Evolutionary conservation across 2,888 invertebrate species (phyloP), one percentile per base, ranked within the genome.

Genomic region (Autographa gamma): DNA sequence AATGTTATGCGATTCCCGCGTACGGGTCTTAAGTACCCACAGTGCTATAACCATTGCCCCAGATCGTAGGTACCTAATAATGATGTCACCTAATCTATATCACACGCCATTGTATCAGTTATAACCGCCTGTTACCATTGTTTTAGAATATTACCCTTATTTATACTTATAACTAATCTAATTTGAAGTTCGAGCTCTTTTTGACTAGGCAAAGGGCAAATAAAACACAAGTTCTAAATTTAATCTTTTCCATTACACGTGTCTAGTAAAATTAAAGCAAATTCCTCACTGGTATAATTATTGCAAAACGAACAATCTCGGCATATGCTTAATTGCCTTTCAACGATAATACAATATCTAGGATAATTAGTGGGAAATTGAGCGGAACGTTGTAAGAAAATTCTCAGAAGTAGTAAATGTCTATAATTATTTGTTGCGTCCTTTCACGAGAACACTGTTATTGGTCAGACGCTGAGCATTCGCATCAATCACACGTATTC

Each of bases 41-140:
- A 60, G 66, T 41, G 73, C 73, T 54, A 73, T 78, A 78, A 79
- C 77, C 76, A 38, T 81, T 82, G 76, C 31, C 73, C 83, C 72
- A 77, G 69, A 82, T 80, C 58, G 69, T 66, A 59, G 66, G 60
- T 70, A 64, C 65, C 63, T 64, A 74, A 65, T 79, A 80, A 81
- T 84, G 83, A 85, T 82, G 80, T 84, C 85, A 85, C 74, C 78
- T 83, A 83, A 85, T 85, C 81, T 81, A 71, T 80, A 80, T 77
- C 70, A 73, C 85, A 80, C 59, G 60, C 75, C 56, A 64, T 64
- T 71, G 59, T 71, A 69, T 38, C 54, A 61, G 75, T 76, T 75
- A 76, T 76, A 32, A 60, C 63, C 75, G 71, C 63, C 65, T 65
- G 71, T 16, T 68, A 34, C 68, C 63, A 31, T 65, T 41, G 59